Evolutionary conservation across 2,113 vertebrate genomes (phyloP), one percentile per base, ranked within the genome.

Genomic region (Archilochus colubris): DNA sequence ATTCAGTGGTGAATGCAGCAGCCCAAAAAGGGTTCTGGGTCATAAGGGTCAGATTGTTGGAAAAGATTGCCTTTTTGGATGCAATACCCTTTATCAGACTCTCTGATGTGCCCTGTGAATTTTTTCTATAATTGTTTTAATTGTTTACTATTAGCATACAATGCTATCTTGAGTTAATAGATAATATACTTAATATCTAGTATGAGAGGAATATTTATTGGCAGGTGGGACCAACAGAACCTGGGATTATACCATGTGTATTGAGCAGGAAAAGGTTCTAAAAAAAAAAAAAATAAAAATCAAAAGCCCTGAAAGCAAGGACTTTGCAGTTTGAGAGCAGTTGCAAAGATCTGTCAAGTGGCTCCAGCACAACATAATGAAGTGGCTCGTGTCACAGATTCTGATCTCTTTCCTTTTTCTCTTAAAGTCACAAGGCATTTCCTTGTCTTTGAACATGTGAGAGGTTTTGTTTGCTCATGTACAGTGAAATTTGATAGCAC

Each of bases 361-460:
- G 87, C 43, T 85, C 28, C 75, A 88, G 48, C 50, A 85, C 53
- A 95, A 97, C 91, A 88, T 61, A 40, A 25, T 84, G 6, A 91
- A 80, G 55, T 80, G 33, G 70, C 59, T 22, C 10, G 25, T 82
- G 89, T 77, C 79, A 95, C 64, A 86, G 44, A 59, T 87, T 82
- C 48, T 91, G 63, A 58, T 95, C 55, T 59, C 72, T 91, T 92
- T 79, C 82, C 68, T 91, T 95, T 92, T 95, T 89, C 82, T 62
- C 75, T 96, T 96, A 91, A 89, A 88, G 80, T 91, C 78, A 93
- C 85, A 91, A 96, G 93, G 93, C 63, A 67, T 85, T 94, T 96
- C 78, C 89, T 96, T 94, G 95, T 95, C 91, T 95, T 89, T 91
- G 78, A 94, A 94, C 75, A 92, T 96, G 93, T 95, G 89, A 87